A percentile compares a stretch with the other conserved stretches of the same genome.
Conservation (phyloP, 2,888 invertebrate species). For the Agrochola lota region DNA sequence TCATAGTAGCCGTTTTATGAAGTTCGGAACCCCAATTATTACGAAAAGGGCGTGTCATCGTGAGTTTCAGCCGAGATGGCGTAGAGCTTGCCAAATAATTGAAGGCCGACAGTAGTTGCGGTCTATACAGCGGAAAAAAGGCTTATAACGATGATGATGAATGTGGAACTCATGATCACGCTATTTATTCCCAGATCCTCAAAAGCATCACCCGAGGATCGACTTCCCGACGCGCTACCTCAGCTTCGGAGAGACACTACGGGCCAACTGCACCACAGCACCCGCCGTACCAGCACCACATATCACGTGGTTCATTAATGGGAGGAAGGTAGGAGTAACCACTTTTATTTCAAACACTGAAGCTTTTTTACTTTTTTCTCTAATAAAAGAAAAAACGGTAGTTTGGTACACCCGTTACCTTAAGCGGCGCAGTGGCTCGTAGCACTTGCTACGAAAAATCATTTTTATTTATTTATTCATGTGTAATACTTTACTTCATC, state of each 20-base stretch:
- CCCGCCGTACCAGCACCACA: slow-evolving; percentile 93
- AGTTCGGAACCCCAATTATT: not conserved
- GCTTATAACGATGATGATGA: not conserved
- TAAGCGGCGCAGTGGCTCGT: not conserved
- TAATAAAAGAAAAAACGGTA: not conserved
- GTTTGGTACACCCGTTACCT: not conserved
- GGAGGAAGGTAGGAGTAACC: slow-evolving; percentile 90
- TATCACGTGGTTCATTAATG: slow-evolving; percentile 95
- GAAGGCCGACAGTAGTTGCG: not conserved
- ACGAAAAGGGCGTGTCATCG: not conserved
- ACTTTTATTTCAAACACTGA: not conserved
- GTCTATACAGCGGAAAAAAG: not conserved
- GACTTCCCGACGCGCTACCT: slow-evolving; percentile 86
- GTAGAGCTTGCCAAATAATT: not conserved
- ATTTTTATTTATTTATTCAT: not conserved
- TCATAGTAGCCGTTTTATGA: not conserved
- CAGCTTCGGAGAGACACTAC: slow-evolving; percentile 85
- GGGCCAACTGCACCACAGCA: slow-evolving; percentile 91
- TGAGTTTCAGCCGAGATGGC: not conserved
- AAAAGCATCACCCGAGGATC: slow-evolving; percentile 88
- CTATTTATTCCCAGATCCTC: slow-evolving; percentile 80
- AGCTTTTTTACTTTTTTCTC: no score
- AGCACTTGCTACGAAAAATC: not conserved
- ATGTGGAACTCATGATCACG: not conserved
- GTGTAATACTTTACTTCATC: not conserved